Evolutionary conservation across 2,888 invertebrate species (phyloP), one percentile per base, ranked within the genome.

Genomic region (Aspidapion aeneum): DNA sequence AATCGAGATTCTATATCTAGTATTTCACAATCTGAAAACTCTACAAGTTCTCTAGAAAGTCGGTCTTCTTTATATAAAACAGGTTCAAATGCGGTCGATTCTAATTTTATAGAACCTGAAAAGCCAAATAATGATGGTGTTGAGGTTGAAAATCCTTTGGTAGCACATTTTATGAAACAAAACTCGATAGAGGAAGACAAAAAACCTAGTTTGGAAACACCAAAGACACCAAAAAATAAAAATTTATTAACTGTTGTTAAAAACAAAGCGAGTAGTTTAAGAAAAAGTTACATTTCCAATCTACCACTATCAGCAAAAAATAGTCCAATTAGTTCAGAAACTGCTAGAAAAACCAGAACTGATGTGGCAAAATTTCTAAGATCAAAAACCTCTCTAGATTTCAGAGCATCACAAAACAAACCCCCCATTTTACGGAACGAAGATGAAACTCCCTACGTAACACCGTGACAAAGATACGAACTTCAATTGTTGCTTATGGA

Each of bases 401-500:
- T 80, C 55, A 70, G 74, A 57, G 62, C 70, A 50, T 62, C 73
- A 35, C 66, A 65, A 21, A 55, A 64, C 1, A 69, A 68, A 55
- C 69, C 72, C 55, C 69, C 69, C 7, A 80, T 84, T 64, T 77
- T 80, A 16, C 79, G 83, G 65, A 84, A 84, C 51, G 77, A 79
- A 17, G 78, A 83, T 58, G 86, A 85, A 22, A 70, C 75, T 54
- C 75, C 76, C 1, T 75, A 70, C n/a, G n/a, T n/a, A n/a, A n/a
- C n/a, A n/a, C 50, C 91, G 1, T 83, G 87, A 65, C 91, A 91
- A 73, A 81, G 91, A 55, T 91, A 93, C 74, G 89, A 89, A 63
- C 79, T 93, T 16, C 90, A 90, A 18, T 80, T 91, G 52, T 80
- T 91, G 48, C 81, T 92, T 21, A 87, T 91, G 81, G 90, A 91